These are phyloP conservation scores for Clarias batrachus DNA, from an alignment of 2,113 vertebrate genomes.

Conservation along the genomic window DNA sequence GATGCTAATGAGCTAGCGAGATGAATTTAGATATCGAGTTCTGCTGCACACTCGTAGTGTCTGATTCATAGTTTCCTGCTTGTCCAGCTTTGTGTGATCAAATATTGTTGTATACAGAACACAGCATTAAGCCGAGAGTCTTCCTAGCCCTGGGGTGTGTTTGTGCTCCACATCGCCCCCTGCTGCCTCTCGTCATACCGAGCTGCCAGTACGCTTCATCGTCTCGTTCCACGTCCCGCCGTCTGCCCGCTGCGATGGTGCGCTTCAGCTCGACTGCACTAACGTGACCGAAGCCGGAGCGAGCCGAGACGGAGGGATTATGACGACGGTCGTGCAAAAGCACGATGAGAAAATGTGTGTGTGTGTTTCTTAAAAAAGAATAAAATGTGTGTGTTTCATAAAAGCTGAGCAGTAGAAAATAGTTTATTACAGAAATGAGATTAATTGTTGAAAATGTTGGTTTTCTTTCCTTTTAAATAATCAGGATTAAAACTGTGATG, in stretches of 20 bases:
- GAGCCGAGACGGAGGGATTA: neutral
- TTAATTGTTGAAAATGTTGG: neutral
- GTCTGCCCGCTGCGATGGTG: slow-evolving; percentile 30
- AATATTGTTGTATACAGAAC: neutral
- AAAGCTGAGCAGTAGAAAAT: neutral
- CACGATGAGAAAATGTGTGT: neutral
- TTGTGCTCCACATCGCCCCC: slow-evolving; percentile 36
- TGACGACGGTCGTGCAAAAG: neutral
- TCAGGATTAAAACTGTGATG: neutral
- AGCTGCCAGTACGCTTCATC: slow-evolving; percentile 48
- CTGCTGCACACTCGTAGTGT: neutral
- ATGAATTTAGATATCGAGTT: neutral
- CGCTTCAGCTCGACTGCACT: slow-evolving; percentile 29
- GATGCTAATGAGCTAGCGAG: neutral
- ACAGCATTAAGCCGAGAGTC: neutral
- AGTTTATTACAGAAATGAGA: neutral
- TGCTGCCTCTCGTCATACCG: slow-evolving; percentile 33
- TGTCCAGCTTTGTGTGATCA: neutral
- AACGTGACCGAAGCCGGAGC: slow-evolving; percentile 33
- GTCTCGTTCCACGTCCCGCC: slow-evolving; percentile 37
- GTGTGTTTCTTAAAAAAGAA: neutral
- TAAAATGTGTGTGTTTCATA: neutral
- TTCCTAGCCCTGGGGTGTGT: slow-evolving; percentile 16
- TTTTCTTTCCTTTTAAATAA: neutral
- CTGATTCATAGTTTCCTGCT: neutral